phyloP scores from a whole-genome alignment of 1,140 invertebrate species.

The Scaptodrosophila lebanonensis region DNA sequence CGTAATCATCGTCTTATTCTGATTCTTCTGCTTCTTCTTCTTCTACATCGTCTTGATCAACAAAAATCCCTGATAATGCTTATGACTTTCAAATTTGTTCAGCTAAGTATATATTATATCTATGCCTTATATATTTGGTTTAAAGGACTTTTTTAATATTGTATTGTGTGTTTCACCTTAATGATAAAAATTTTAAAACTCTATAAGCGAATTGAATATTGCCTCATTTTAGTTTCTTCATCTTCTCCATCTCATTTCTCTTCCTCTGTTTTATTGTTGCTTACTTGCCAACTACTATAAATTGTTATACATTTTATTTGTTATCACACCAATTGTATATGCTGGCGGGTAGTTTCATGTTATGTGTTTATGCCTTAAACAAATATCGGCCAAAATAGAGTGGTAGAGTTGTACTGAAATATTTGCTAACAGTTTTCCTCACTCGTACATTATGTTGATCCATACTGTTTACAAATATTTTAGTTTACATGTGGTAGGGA shows the following conservation, averaged over 20 bases:
- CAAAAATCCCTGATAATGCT: slow-evolving; percentile 64
- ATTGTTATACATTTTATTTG: slow-evolving; percentile 58
- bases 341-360: slow-evolving; percentile 67
- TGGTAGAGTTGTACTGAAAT: background rate
- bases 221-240: too few relatives aligned
- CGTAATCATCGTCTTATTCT: too few relatives aligned
- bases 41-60: slow-evolving; percentile 33
- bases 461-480: too few relatives aligned
- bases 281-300: slow-evolving; percentile 28
- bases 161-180: slow-evolving; percentile 46
- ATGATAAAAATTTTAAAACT: slow-evolving; percentile 29
- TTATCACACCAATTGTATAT: slow-evolving; percentile 75
- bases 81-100: slow-evolving; percentile 21
- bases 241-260: slow-evolving; percentile 10
- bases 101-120: slow-evolving; percentile 13
- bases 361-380: slow-evolving; percentile 41
- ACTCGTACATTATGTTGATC: too few relatives aligned
- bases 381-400: too few relatives aligned
- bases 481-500: too few relatives aligned
- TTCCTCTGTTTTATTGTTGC: slow-evolving; percentile 5
- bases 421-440: too few relatives aligned
- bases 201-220: too few relatives aligned
- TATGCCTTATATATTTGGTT: slow-evolving; percentile 3
- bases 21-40: background rate
- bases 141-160: slow-evolving; percentile 9